Base-by-base conservation (phyloP, 2,888 invertebrate species). In the Spodoptera picta region DNA sequence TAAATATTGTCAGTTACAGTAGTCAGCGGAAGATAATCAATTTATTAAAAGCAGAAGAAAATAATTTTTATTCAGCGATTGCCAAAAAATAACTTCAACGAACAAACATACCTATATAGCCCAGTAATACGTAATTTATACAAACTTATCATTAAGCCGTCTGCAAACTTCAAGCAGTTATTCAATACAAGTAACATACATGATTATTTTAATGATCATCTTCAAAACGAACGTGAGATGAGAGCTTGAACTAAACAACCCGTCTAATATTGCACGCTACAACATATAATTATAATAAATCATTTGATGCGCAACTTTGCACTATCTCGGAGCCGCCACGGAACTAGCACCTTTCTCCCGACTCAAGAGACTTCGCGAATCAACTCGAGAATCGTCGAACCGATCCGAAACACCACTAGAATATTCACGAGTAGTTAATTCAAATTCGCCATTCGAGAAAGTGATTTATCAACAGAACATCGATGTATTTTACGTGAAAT, bases 361-460 rank as follows among this genome's bases (percentile, higher is more conserved):
- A 65, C 66, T 74, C 74, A 60, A 75, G 75, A 77, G 60, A 72
- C 77, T 81, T 80, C 69, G 66, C 77, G 77, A 77, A 73, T 63
- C 68, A 36, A 59, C 67, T 60, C 60, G 75, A 77, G 65, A 84
- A 83, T 83, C 79, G 74, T 65, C 66, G 74, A 69, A 60, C 75
- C 76, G 75, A 83, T 79, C 75, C 56, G 63, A 73, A 62, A 85
- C 84, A 85, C 77, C 62, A 51, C 60, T 70, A 76, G 89, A 86
- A 89, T 90, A 65, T 73, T 76, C 85, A 91, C 79, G 83, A 84
- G 82, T 62, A 72, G 81, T 85, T 89, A 88, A 90, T 91, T 90
- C 77, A 89, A 90, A 90, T 90, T 77, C 52, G 65, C 75, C 77
- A 82, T 75, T 80, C 83, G 89, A 84, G 90, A 91, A 90, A 91